A percentile compares a stretch with the other conserved stretches of the same genome.
phyloP scores from a whole-genome alignment of 2,888 invertebrate species.

The Cheiracanthium punctorium region DNA sequence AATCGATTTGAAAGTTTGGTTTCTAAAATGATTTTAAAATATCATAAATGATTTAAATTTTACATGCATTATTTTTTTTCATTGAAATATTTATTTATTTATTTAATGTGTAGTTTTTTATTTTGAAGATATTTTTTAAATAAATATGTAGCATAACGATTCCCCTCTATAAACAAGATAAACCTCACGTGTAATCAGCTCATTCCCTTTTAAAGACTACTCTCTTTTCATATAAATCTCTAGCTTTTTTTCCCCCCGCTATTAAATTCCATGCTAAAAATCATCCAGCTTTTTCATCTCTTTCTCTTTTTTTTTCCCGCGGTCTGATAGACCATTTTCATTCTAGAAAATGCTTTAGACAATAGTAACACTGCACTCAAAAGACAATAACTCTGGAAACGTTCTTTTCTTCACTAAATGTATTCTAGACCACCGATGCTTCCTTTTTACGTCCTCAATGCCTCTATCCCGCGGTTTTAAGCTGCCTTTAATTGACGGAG shows the following conservation, averaged over 20 bases:
- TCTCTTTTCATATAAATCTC: background rate
- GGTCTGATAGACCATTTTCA: background rate
- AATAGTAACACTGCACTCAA: background rate
- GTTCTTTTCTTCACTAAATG: conserved; percentile 40
- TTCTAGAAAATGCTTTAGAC: background rate
- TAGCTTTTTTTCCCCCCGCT: background rate
- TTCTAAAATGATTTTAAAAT: too few species aligned
- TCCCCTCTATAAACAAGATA: too few species aligned
- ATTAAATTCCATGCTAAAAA: background rate
- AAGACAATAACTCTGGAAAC: conserved; percentile 33
- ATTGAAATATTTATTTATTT: too few species aligned
- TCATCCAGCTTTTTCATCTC: too few species aligned
- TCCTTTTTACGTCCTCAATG: conserved; percentile 52
- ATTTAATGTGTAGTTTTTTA: too few species aligned
- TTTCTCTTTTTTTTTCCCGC: background rate
- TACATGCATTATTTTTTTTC: too few species aligned
- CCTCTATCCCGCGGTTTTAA: conserved; percentile 59
- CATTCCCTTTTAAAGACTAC: too few species aligned
- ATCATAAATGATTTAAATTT: too few species aligned
- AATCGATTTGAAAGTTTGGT: too few species aligned
- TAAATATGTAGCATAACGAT: too few species aligned
- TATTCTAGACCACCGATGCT: conserved; percentile 41
- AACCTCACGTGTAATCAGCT: too few species aligned
- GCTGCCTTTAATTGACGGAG: conserved; percentile 60
- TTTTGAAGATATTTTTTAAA: too few species aligned